Conservation (phyloP, 2,113 vertebrate species). For the Aspiorhynchus laticeps region DNA sequence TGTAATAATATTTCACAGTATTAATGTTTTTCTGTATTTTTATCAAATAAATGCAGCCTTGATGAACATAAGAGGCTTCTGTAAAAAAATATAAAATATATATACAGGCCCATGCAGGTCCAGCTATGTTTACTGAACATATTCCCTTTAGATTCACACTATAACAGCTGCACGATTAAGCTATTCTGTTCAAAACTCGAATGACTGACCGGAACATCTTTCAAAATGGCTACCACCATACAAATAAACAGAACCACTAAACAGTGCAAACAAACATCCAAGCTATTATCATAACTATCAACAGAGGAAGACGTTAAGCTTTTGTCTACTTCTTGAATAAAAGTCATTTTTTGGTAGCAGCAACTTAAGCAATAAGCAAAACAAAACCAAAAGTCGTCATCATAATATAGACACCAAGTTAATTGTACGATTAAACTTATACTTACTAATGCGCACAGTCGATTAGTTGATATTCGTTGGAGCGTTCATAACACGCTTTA, state of each 20-base stretch:
- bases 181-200: too few relatives aligned
- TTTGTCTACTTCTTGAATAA: neutral
- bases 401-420: neutral
- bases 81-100: neutral
- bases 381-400: neutral
- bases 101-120: neutral
- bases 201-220: neutral
- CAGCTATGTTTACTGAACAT: neutral
- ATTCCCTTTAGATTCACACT: neutral
- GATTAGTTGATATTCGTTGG: conserved; percentile 97
- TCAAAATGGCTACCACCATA: neutral
- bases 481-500: conserved; percentile 96
- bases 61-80: neutral
- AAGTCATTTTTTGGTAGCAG: neutral
- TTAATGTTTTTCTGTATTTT: neutral
- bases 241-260: neutral
- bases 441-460: conserved; percentile 99
- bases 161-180: too few relatives aligned
- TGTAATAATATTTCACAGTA: neutral
- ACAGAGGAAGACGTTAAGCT: neutral
- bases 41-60: neutral
- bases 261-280: neutral
- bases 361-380: neutral
- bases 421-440: neutral
- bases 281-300: neutral